Evolutionary conservation across 2,888 invertebrate species (phyloP), one percentile per base, ranked within the genome.

Genomic region (Lepidochrysops patricia): DNA sequence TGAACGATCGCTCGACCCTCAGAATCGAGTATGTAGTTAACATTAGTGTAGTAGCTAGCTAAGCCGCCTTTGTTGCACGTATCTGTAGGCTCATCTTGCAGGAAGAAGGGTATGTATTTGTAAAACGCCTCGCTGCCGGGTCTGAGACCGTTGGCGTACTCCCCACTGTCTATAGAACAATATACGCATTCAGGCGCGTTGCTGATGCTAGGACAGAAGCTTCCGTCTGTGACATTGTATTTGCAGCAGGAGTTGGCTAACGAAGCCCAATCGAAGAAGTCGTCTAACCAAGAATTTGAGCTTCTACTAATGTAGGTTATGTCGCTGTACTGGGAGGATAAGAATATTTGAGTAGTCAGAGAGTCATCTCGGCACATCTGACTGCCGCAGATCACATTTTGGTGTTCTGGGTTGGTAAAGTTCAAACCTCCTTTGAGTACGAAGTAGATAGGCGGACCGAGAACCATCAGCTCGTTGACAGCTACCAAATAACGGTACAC

Each of bases 401-500:
- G 96, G 63, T 94, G 92, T 0, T 79, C 72, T 0, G 79, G 76
- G 48, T 92, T 77, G 0, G 93, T 92, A 76, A 94, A 97, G 74
- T 97, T 91, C 19, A 96, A 84, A 4, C 95, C 94, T 13, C 93
- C 90, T 71, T 94, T 95, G 0, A 98, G 90, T 0, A 99, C 95
- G 90, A 98, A 99, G 77, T 96, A 99, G 2, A 98, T 94, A 0
- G 98, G 98, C 2, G 98, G 95, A 0, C 99, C 99, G 70, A 97
- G 94, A 1, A 94, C 92, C 70, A 99, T 76, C 1, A 94, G 77
- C 15, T 93, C 90, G 61, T 91, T 90, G 81, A 95, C 93, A 60
- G 91, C 93, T 73, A 92, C 77, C 75, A 98, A 96, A 79, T 98
- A 98, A 74, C 93, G 93, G 54, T 95, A 90, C 26, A 98, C 96